A percentile compares a stretch with the other conserved stretches of the same genome.
Conservation (phyloP, 2,888 invertebrate genomes). For the Pocota personata region DNA sequence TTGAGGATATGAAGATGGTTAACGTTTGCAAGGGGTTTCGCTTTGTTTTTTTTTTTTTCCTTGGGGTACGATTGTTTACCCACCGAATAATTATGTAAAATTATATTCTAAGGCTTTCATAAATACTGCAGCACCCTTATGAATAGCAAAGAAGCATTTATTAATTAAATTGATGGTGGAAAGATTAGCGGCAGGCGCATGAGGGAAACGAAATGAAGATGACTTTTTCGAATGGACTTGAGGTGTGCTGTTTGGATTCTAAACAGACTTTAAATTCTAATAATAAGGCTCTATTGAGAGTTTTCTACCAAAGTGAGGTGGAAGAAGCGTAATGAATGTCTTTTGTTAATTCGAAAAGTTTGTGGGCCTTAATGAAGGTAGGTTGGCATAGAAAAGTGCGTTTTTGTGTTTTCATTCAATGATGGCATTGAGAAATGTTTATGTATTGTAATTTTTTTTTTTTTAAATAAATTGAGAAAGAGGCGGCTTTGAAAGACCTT, state of each 20-base stretch:
- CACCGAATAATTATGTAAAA: constrained; percentile 54
- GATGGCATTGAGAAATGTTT: neutral
- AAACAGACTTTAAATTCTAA: constrained; percentile 4
- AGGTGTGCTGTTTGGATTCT: neutral
- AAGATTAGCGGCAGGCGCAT: neutral
- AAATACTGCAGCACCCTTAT: constrained; percentile 30
- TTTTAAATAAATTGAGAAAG: neutral
- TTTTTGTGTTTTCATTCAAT: constrained; percentile 1
- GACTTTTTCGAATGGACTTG: neutral
- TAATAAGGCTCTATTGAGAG: neutral
- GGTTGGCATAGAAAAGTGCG: neutral
- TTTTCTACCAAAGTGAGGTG: neutral
- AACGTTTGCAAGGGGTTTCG: neutral
- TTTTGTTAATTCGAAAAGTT: neutral
- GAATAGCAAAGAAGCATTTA: constrained; percentile 34
- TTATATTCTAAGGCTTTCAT: constrained; percentile 27
- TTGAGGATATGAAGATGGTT: constrained; percentile 40
- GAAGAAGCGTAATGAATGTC: neutral
- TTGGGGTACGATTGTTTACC: constrained; percentile 35
- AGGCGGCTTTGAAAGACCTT: neutral
- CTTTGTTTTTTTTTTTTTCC: neutral
- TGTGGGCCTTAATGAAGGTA: neutral
- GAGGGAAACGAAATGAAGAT: constrained; percentile 3
- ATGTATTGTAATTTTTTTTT: neutral
- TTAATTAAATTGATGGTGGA: constrained; percentile 47